These are phyloP conservation scores for Leptopterna dolabrata DNA, from an alignment of 2,888 invertebrate species.

Conservation along the genomic window DNA sequence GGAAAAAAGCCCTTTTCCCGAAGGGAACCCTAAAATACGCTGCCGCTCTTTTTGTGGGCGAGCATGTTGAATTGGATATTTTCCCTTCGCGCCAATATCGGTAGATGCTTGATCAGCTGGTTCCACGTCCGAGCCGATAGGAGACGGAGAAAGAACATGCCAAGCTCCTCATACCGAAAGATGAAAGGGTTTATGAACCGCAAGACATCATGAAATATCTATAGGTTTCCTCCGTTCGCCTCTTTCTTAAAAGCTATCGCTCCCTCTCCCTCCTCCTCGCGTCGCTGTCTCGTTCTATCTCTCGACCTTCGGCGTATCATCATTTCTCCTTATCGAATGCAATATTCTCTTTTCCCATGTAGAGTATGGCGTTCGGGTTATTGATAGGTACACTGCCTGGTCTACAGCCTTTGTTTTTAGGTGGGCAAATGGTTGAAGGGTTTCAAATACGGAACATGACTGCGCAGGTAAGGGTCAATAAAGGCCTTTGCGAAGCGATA, in stretches of 20 bases:
- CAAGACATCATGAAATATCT: slow-evolving; percentile 44
- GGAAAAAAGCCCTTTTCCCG: background rate
- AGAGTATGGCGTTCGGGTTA: too few relatives aligned
- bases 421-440: background rate
- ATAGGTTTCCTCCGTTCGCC: slow-evolving; percentile 9
- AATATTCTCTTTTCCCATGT: background rate
- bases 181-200: slow-evolving; percentile 47
- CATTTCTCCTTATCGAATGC: background rate
- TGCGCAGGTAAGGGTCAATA: too few relatives aligned
- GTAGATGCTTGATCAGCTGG: slow-evolving; percentile 44
- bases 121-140: slow-evolving; percentile 18
- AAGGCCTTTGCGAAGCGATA: too few relatives aligned
- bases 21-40: background rate
- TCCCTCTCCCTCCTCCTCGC: background rate
- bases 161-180: background rate
- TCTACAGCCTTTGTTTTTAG: background rate
- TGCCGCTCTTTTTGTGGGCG: background rate
- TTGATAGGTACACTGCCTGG: too few relatives aligned
- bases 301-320: background rate
- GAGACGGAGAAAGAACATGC: background rate
- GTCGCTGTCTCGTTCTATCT: background rate
- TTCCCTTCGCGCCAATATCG: slow-evolving; percentile 5
- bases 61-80: background rate
- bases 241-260: background rate
- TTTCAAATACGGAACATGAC: too few relatives aligned